Conservation (phyloP, 2,797 vertebrate species). For the Typhlichthys eigenmanni region DNA sequence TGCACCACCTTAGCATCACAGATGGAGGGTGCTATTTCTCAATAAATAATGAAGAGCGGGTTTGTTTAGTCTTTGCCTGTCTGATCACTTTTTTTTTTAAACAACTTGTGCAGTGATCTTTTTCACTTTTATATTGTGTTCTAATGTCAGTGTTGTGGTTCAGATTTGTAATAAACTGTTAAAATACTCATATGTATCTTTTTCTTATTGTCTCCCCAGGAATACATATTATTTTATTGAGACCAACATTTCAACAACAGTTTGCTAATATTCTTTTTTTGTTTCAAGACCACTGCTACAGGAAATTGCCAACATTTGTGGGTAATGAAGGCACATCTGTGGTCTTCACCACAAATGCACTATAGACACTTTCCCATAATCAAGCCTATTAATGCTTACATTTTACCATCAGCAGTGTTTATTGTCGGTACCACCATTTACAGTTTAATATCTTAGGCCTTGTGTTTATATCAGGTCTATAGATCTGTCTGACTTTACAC, state of each 20-base stretch:
- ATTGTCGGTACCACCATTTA: too few species aligned
- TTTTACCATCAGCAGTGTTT: too few species aligned
- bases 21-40: not conserved
- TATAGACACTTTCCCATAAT: too few species aligned
- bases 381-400: too few species aligned
- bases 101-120: conserved; percentile 15
- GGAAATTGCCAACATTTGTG: not conserved
- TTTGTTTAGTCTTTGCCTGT: not conserved
- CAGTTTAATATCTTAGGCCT: too few species aligned
- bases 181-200: conserved; percentile 13
- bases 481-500: too few species aligned
- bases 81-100: not conserved
- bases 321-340: too few species aligned
- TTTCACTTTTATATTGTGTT: conserved; percentile 53
- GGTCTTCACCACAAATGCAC: too few species aligned
- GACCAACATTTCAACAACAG: conserved; percentile 1
- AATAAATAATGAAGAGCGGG: not conserved
- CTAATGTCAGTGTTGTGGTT: conserved; percentile 32
- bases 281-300: conserved; percentile 22
- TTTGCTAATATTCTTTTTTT: conserved; percentile 38
- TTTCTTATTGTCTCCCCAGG: not conserved
- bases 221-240: not conserved
- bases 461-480: too few species aligned
- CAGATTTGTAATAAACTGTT: conserved; percentile 59
- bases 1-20: not conserved